Evolutionary conservation across 2,797 vertebrate genomes (phyloP), one percentile per base, ranked within the genome.

Genomic region (Chiloscyllium punctatum): DNA sequence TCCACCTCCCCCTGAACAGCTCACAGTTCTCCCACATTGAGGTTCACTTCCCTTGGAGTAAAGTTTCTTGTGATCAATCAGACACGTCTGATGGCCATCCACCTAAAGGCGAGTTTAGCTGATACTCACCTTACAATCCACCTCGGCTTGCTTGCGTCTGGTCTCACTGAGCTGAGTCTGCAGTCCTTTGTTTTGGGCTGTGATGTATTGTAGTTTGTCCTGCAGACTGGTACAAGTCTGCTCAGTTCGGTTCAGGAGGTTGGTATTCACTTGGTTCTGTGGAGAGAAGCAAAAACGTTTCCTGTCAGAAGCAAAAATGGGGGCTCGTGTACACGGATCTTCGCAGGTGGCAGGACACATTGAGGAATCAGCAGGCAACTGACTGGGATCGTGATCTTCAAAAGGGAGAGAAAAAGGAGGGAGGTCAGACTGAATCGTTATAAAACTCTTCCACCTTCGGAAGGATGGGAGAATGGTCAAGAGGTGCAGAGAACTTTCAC

Each of bases 91-190:
- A 37, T 3, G 62, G 62, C n/a, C 9, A 42, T 37, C 18, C 9
- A n/a, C 25, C 8, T 68, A 53, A 92, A 23, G 1, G 37, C 15
- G 13, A 27, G 42, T 94, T 68, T 69, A 69, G 66, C 23, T 25
- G 3, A 42, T 48, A 5, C 82, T 96, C 95, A 99, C 99, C 98
- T 99, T 99, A 98, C 99, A 99, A 97, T 99, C 98, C 0, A 96
- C 98, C 97, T 99, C 99, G 0, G 99, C 96, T 96, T 99, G 98
- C 96, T 98, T 99, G 97, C 99, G 98, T 96, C 99, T 99, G 98
- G 98, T 98, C 96, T 99, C 99, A 8, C 96, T 99, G 96, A 99
- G 98, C 96, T 99, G 98, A 0, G 98, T 97, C 97, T 99, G 99
- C 42, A 99, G 98, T 95, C 98, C 98, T 97, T 99, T 98, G 97